A percentile compares a stretch with the other conserved stretches of the same genome.
phyloP scores from a whole-genome alignment of 2,113 vertebrate species.

The Bos indicus region DNA sequence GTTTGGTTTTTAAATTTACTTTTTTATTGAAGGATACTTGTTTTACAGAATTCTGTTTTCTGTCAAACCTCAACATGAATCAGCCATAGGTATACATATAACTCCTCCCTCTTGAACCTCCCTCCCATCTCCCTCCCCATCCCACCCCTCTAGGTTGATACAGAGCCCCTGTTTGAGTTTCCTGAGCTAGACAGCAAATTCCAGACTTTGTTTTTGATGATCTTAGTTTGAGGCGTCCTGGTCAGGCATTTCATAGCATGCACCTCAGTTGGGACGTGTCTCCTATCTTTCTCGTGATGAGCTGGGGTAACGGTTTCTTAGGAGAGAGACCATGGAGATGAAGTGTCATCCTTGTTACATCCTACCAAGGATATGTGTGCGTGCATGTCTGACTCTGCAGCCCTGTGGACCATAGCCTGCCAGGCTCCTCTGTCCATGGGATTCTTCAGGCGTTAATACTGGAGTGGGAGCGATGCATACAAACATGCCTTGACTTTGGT shows the following conservation, averaged over 20 bases:
- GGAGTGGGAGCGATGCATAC: background rate
- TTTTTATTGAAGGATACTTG: background rate
- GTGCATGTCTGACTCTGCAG: background rate
- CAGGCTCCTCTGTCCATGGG: background rate
- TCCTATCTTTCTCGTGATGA: background rate
- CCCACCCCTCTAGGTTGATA: background rate
- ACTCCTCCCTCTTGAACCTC: background rate
- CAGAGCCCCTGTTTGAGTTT: background rate
- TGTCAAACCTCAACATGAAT: background rate
- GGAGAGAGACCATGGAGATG: background rate
- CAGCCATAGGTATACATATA: background rate
- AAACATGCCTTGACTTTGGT: background rate
- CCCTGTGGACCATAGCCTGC: background rate
- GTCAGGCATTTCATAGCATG: background rate
- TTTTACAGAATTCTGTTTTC: background rate
- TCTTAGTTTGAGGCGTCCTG: background rate
- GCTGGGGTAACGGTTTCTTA: background rate
- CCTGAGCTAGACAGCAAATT: background rate
- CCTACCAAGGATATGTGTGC: background rate
- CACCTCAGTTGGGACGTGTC: background rate
- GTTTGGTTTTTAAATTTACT: background rate
- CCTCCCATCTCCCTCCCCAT: background rate
- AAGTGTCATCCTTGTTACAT: background rate
- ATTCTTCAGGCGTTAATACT: background rate
- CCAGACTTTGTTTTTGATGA: background rate